Evolutionary conservation across 2,113 vertebrate genomes (phyloP).

Genomic region (Podarcis cretensis): DNA sequence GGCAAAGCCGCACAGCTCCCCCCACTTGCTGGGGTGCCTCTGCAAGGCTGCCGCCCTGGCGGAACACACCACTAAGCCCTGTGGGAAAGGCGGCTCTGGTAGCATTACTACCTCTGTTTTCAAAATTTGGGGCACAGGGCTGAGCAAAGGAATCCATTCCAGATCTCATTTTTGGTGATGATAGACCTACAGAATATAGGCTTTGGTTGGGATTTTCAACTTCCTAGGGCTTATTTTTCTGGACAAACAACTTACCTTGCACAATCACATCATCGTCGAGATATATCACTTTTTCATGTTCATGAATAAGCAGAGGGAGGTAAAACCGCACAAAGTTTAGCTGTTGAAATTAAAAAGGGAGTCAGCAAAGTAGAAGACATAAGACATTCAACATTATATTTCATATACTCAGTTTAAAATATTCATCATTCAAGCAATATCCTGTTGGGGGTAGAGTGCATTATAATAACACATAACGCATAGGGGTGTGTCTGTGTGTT

Average conservation of each 20-base stretch:
- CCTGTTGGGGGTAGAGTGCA: not conserved
- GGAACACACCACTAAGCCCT: no score
- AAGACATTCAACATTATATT: not conserved
- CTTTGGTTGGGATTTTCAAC: conserved; percentile 1
- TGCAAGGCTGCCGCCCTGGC: no score
- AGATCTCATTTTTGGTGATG: not conserved
- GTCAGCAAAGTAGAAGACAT: not conserved
- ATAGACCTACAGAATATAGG: conserved; percentile 23
- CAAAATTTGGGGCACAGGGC: not conserved
- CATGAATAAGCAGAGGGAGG: conserved; percentile 87
- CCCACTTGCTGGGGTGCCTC: no score
- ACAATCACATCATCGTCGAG: conserved; percentile 96
- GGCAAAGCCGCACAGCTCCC: no score
- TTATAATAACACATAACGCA: not conserved
- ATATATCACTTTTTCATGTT: conserved; percentile 91
- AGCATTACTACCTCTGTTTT: not conserved
- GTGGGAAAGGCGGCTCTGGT: no score
- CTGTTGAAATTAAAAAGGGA: conserved; percentile 73
- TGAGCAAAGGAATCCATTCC: not conserved
- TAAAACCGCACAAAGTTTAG: conserved; percentile 97
- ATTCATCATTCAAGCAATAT: not conserved
- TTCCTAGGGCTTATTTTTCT: not conserved
- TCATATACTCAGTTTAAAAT: not conserved
- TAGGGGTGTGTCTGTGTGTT: not conserved
- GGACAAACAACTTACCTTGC: conserved; percentile 82